phyloP scores from a whole-genome alignment of 2,113 vertebrate species.

The Brienomyrus brachyistius region DNA sequence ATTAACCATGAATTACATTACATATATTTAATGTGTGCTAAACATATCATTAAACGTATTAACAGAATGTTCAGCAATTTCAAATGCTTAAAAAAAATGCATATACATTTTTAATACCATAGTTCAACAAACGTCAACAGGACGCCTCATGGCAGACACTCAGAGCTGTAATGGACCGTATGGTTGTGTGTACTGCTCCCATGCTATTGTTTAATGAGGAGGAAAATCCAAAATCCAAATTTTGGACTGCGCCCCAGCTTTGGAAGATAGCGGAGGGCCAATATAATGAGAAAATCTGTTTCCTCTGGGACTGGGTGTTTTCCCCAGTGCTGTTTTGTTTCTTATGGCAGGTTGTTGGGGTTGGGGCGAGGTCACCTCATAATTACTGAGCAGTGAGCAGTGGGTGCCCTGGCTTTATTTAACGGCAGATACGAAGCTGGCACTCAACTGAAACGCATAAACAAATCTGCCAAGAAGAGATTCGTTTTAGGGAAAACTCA shows the following conservation, averaged over 20 bases:
- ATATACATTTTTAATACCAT: neutral
- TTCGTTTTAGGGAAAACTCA: neutral
- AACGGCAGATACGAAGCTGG: neutral
- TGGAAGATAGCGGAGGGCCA: neutral
- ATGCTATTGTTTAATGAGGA: conserved; percentile 3
- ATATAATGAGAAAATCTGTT: conserved; percentile 14
- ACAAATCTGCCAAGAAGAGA: neutral
- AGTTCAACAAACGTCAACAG: neutral
- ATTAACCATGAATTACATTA: neutral
- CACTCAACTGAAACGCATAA: neutral
- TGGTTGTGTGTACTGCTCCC: neutral
- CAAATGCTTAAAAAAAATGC: neutral
- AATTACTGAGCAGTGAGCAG: neutral
- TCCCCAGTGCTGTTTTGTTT: conserved; percentile 3
- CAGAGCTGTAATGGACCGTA: conserved; percentile 8
- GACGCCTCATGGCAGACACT: neutral
- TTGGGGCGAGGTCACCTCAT: neutral
- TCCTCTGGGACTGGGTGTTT: conserved; percentile 3
- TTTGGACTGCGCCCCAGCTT: conserved; percentile 14
- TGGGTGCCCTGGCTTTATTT: neutral
- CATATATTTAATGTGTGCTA: neutral
- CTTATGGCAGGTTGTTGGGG: conserved; percentile 7
- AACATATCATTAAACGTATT: neutral
- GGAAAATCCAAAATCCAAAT: conserved; percentile 20
- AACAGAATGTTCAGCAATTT: neutral